phyloP scores from a whole-genome alignment of 2,113 vertebrate genomes.

The Oryzias javanicus region DNA sequence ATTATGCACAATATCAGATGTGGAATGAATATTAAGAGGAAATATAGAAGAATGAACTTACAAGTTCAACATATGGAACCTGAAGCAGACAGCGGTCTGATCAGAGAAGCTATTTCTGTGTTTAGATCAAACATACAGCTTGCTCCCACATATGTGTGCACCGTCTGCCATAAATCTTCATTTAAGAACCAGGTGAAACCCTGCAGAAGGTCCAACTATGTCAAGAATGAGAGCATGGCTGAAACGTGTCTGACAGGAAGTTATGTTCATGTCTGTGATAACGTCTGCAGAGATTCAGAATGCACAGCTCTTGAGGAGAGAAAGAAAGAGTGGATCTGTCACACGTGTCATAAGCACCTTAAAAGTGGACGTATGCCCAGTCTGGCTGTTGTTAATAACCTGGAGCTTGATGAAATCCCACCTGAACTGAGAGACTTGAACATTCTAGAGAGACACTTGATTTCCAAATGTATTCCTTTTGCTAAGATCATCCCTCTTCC shows the following conservation, averaged over 20 bases:
- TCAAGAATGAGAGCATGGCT: neutral
- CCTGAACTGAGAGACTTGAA: conserved; percentile 22
- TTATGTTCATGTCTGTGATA: conserved; percentile 31
- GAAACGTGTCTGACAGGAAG: conserved; percentile 11
- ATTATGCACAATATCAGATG: no score
- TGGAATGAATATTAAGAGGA: no score
- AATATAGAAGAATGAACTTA: no score
- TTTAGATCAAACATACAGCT: conserved; percentile 7
- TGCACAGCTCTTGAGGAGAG: conserved; percentile 9
- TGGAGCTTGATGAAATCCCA: conserved; percentile 16
- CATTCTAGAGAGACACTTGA: conserved; percentile 33
- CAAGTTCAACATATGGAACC: no score
- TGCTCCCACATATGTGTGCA: conserved; percentile 16
- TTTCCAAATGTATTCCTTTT: conserved; percentile 27
- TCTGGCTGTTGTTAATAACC: conserved; percentile 7
- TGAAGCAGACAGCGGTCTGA: no score
- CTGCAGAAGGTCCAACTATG: conserved; percentile 1
- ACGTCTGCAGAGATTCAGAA: neutral
- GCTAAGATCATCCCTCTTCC: conserved; percentile 35
- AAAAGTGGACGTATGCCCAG: conserved; percentile 6
- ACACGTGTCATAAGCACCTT: conserved; percentile 1
- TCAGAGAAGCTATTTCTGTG: no score
- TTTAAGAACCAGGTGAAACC: no score
- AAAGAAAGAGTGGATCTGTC: no score
- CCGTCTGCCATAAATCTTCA: no score